These are phyloP conservation scores for Scelioninae gen. 1 DNA, from an alignment of 2,888 invertebrate species.

Conservation along the genomic window DNA sequence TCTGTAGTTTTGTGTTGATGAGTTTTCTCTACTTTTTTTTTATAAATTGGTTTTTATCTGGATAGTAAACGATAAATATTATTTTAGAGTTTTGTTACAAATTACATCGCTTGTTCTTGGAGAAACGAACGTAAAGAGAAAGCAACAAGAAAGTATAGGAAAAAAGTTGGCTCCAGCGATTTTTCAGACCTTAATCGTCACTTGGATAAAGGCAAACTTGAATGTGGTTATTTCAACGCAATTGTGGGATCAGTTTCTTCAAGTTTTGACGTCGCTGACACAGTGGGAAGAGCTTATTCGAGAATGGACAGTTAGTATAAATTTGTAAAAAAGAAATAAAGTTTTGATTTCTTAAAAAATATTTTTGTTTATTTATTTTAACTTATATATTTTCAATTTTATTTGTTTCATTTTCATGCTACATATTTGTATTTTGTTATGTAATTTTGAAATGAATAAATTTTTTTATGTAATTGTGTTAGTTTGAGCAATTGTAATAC, in stretches of 20 bases:
- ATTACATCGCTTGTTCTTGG: conserved; percentile 95
- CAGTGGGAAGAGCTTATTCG: conserved; percentile 97
- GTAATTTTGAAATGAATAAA: no score
- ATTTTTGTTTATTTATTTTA: no score
- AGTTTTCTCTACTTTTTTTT: no score
- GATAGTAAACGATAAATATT: not conserved
- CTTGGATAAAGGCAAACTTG: conserved; percentile 98
- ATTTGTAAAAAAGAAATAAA: no score
- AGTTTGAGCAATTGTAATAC: no score
- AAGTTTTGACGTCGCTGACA: conserved; percentile 93
- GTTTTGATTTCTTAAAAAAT: no score
- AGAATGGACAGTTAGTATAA: conserved; percentile 94
- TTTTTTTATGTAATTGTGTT: no score
- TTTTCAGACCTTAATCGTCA: conserved; percentile 97
- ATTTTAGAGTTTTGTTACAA: conserved; percentile 90
- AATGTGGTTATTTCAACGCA: conserved; percentile 95
- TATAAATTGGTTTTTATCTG: not conserved
- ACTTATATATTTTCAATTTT: no score
- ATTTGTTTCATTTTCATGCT: no score
- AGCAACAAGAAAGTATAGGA: conserved; percentile 88
- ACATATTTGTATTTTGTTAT: no score
- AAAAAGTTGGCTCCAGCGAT: conserved; percentile 93
- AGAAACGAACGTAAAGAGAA: conserved; percentile 90
- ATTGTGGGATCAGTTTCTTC: conserved; percentile 97
- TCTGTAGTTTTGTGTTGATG: no score